Evolutionary conservation across 2,888 invertebrate genomes (phyloP).

Genomic region (Polydrusus cervinus): DNA sequence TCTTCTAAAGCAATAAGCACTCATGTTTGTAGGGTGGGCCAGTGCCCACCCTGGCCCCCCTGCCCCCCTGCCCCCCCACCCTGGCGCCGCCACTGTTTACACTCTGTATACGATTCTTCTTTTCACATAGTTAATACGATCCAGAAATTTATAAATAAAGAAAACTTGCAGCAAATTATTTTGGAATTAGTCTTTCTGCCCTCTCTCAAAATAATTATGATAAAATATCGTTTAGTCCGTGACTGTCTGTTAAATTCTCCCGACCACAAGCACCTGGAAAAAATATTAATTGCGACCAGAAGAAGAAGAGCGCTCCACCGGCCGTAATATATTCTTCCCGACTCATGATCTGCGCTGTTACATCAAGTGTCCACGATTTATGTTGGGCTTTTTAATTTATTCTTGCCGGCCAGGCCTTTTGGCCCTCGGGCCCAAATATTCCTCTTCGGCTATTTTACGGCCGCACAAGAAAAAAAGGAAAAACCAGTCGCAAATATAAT

Average conservation of each 20-base stretch:
- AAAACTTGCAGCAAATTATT: too few relatives aligned
- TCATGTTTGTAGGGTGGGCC: too few relatives aligned
- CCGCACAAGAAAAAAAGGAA: slow-evolving; percentile 45
- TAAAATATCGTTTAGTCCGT: not conserved
- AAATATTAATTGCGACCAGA: slow-evolving; percentile 55
- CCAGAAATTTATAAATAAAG: too few relatives aligned
- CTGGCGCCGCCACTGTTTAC: too few relatives aligned
- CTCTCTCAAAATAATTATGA: too few relatives aligned
- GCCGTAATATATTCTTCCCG: slow-evolving; percentile 67
- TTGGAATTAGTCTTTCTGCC: too few relatives aligned
- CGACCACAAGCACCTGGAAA: slow-evolving; percentile 45
- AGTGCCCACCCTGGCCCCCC: too few relatives aligned
- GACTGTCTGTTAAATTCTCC: slow-evolving; percentile 5
- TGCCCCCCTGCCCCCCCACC: too few relatives aligned
- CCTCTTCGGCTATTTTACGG: slow-evolving; percentile 53
- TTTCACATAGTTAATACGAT: too few relatives aligned
- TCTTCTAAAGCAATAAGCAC: too few relatives aligned
- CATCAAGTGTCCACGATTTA: slow-evolving; percentile 70
- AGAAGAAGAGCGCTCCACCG: slow-evolving; percentile 59
- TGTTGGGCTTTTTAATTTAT: slow-evolving; percentile 71
- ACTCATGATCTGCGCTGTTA: slow-evolving; percentile 62
- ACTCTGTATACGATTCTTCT: too few relatives aligned
- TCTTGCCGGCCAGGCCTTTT: slow-evolving; percentile 57
- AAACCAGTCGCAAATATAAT: slow-evolving; percentile 51
- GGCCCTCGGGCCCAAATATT: slow-evolving; percentile 51